phyloP scores from a whole-genome alignment of 2,888 invertebrate species.

The Geophilus truncorum region DNA sequence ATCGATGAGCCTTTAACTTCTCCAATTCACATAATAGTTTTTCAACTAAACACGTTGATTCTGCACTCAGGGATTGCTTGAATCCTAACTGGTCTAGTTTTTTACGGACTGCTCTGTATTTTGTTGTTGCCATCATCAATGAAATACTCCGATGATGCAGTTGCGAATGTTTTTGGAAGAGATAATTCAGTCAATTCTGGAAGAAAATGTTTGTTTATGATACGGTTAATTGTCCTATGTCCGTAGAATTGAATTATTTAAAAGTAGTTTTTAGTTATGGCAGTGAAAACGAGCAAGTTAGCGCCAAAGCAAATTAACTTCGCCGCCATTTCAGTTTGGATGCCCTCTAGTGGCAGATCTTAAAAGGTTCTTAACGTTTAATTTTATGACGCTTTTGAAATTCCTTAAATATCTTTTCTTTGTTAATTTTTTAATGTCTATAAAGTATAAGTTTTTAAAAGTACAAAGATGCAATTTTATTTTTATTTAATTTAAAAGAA shows the following conservation, averaged over 20 bases:
- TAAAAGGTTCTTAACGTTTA: not conserved
- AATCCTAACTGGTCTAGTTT: conserved; percentile 80
- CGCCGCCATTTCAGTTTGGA: not conserved
- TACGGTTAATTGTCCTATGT: not conserved
- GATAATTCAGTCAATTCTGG: not conserved
- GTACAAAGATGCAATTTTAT: not conserved
- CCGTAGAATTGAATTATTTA: not conserved
- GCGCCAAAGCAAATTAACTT: not conserved
- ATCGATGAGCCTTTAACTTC: conserved; percentile 54
- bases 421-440: not conserved
- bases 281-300: not conserved
- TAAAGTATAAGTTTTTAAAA: not conserved
- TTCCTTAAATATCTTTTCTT: not conserved
- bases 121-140: conserved; percentile 20
- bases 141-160: too few species aligned
- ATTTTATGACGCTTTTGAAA: not conserved
- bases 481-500: not conserved
- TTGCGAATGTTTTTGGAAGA: too few species aligned
- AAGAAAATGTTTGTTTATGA: not conserved
- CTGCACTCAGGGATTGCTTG: conserved; percentile 65
- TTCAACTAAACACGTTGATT: conserved; percentile 74
- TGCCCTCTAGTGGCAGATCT: not conserved
- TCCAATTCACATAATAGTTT: conserved; percentile 64
- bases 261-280: not conserved
- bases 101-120: conserved; percentile 57